These are phyloP conservation scores for Branchinecta lindahli DNA, from an alignment of 1,140 invertebrate species.

Conservation along the genomic window DNA sequence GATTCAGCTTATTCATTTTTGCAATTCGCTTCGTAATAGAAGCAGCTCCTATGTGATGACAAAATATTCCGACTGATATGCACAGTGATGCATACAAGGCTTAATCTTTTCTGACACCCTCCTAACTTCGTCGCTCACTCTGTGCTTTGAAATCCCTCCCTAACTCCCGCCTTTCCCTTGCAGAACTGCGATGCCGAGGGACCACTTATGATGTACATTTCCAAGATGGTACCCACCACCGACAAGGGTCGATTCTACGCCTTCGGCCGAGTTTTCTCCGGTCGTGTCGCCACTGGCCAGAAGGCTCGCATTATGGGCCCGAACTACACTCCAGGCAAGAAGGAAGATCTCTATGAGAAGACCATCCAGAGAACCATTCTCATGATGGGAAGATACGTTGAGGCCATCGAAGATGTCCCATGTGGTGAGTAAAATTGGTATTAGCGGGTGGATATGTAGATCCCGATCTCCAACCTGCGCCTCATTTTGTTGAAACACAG, in stretches of 20 bases:
- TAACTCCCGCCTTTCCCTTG: not conserved
- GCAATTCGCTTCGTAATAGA: too few species aligned
- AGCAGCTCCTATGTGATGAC: too few species aligned
- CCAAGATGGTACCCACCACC: constrained; percentile 99
- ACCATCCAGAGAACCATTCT: constrained; percentile 97
- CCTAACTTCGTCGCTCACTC: too few species aligned
- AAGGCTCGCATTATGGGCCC: constrained; percentile 98
- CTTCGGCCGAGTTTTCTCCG: constrained; percentile 98
- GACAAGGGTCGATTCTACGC: constrained; percentile 99
- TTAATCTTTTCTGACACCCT: too few species aligned
- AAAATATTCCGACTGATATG: too few species aligned
- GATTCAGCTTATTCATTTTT: too few species aligned
- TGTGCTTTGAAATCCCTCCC: too few species aligned
- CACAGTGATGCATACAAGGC: too few species aligned
- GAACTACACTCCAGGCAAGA: constrained; percentile 93
- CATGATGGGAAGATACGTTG: constrained; percentile 99
- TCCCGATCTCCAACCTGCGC: too few species aligned
- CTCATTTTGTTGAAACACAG: too few species aligned
- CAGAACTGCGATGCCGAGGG: constrained; percentile 87
- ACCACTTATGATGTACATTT: constrained; percentile 99
- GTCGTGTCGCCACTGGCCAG: constrained; percentile 77
- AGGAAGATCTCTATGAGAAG: constrained; percentile 98
- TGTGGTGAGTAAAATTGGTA: constrained; percentile 45
- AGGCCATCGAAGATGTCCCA: constrained; percentile 98
- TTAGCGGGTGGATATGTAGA: too few species aligned